Conservation (phyloP, 2,888 invertebrate genomes). For the Polydesmus complanatus region DNA sequence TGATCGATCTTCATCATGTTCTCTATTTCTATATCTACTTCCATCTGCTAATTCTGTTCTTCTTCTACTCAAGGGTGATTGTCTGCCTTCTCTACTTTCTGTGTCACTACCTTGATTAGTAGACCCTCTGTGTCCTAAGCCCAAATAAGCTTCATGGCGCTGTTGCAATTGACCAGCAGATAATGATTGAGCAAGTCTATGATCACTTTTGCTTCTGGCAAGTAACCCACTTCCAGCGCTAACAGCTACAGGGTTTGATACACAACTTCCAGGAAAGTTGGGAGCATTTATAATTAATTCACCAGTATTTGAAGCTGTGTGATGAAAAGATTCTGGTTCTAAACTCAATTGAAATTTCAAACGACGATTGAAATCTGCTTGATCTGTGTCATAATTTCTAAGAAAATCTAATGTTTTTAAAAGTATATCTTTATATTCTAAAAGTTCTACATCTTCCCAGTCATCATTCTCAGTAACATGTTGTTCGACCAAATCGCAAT, state of each 20-base stretch:
- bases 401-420: conserved; percentile 90
- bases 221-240: conserved; percentile 41
- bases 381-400: conserved; percentile 82
- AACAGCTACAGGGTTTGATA: conserved; percentile 25
- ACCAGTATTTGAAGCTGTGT: conserved; percentile 76
- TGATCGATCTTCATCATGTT: conserved; percentile 14
- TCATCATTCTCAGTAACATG: conserved; percentile 58
- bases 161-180: conserved; percentile 61
- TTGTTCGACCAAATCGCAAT: conserved; percentile 91
- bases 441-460: conserved; percentile 83
- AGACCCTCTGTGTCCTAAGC: conserved; percentile 46
- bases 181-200: conserved; percentile 45
- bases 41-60: conserved; percentile 18
- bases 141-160: conserved; percentile 70
- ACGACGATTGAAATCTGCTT: conserved; percentile 67
- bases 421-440: conserved; percentile 92
- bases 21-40: conserved; percentile 13
- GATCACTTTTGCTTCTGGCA: conserved; percentile 86
- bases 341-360: conserved; percentile 76
- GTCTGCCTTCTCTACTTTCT: conserved; percentile 48
- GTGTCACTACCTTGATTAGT: conserved; percentile 37
- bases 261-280: conserved; percentile 36
- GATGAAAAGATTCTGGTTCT: conserved; percentile 78
- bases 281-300: conserved; percentile 65
- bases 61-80: conserved; percentile 23